Conservation (phyloP, 2,888 invertebrate genomes). For the Diaperis boleti region DNA sequence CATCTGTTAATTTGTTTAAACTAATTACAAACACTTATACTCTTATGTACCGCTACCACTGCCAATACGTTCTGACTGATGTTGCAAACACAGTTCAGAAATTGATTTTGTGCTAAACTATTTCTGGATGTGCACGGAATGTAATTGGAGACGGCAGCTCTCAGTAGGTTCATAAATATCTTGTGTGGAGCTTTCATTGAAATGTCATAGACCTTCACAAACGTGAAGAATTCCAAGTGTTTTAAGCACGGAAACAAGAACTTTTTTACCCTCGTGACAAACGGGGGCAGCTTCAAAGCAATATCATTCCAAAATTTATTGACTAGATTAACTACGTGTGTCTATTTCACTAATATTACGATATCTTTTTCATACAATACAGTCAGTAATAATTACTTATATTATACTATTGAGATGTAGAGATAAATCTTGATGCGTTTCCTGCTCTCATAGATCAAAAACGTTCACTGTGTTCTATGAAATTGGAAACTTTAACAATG, state of each 20-base stretch:
- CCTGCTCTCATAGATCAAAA: not conserved
- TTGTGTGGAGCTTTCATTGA: constrained; percentile 40
- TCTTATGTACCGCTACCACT: constrained; percentile 16
- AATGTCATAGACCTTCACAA: constrained; percentile 42
- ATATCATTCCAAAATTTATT: not conserved
- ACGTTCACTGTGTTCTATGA: constrained; percentile 1
- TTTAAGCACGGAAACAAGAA: constrained; percentile 15
- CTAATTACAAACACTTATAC: constrained; percentile 1
- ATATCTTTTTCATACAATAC: not conserved
- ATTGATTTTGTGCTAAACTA: constrained; percentile 38
- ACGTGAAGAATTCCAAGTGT: constrained; percentile 12
- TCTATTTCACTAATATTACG: not conserved
- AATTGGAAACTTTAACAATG: constrained; percentile 2
- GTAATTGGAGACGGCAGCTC: constrained; percentile 37
- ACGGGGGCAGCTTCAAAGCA: not conserved
- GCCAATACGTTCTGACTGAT: constrained; percentile 24
- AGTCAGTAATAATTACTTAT: not conserved
- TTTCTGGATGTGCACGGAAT: constrained; percentile 38
- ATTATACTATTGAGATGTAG: not conserved
- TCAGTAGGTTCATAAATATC: constrained; percentile 44
- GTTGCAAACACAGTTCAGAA: constrained; percentile 16
- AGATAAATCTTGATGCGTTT: not conserved
- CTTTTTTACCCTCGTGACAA: not conserved
- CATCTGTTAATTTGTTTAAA: not conserved
- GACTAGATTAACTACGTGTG: not conserved